Percentiles rank a stretch among this genome's conserved stretches.
Evolutionary conservation across 2,797 vertebrate genomes (phyloP).

Genomic region (Rhinogobio ventralis): DNA sequence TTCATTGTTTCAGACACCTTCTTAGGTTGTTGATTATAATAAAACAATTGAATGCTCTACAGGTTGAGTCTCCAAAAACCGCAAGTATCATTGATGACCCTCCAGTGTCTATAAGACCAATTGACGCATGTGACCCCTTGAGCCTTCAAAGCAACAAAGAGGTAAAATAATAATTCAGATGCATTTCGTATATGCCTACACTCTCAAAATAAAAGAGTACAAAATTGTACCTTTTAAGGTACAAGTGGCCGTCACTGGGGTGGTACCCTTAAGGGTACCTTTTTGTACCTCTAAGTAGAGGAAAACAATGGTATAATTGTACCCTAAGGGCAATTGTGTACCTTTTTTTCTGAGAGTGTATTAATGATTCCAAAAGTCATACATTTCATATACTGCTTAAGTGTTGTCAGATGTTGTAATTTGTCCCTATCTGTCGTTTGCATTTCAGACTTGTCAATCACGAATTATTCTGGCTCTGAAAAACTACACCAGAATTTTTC

Average conservation of each 20-base stretch:
- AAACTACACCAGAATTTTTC: slow-evolving; percentile 65
- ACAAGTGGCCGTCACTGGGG: too few species aligned
- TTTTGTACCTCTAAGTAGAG: too few species aligned
- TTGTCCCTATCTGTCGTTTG: slow-evolving; percentile 17
- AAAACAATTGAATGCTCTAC: background rate
- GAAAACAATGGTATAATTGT: too few species aligned
- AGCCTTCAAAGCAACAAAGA: slow-evolving; percentile 56
- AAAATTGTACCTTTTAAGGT: too few species aligned
- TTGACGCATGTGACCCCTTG: slow-evolving; percentile 74
- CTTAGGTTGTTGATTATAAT: background rate
- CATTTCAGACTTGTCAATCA: slow-evolving; percentile 68
- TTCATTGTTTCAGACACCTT: background rate
- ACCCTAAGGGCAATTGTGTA: too few species aligned
- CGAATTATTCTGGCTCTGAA: slow-evolving; percentile 70
- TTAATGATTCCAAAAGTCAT: background rate
- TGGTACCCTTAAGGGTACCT: too few species aligned
- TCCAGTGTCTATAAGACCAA: slow-evolving; percentile 64
- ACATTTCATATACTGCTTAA: background rate
- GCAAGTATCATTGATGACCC: slow-evolving; percentile 22
- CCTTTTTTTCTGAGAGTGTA: background rate
- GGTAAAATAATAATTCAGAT: slow-evolving; percentile 14
- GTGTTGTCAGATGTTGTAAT: background rate
- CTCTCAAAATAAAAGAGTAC: too few species aligned
- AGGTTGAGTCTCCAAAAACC: slow-evolving; percentile 46
- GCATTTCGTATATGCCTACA: too few species aligned